Evolutionary conservation across 2,888 invertebrate genomes (phyloP), one percentile per base, ranked within the genome.

Genomic region (Himalopsyche tibetana): DNA sequence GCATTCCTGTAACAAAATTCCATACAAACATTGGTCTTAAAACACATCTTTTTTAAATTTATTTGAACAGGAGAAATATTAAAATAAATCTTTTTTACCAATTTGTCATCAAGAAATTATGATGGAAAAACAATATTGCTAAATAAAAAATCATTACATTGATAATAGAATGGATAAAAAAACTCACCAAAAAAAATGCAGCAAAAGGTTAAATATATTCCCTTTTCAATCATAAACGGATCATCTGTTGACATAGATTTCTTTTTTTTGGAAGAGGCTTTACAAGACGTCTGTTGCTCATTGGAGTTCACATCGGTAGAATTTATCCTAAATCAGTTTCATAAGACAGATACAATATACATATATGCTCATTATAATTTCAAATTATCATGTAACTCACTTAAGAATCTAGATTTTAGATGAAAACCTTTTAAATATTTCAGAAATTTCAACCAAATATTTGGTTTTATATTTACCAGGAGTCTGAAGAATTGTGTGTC

Each of bases 181-280:
- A 82, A 88, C 89, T 89, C 88, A 94, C 94, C 93, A 86, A 90
- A 89, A 69, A 93, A 91, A 87, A 93, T 93, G 88, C 94, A 92
- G 0, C 93, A 89, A 86, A 94, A 94, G 87, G 93, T 94, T 84
- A 94, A 91, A 89, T 94, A 95, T 88, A 95, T 94, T 12, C 94
- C 94, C 87, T 94, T 94, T 89, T 95, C 95, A 91, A 94, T 93
- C 55, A 94, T 92, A 87, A 94, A 93, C 0, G 93, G 90, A 42
- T 92, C 92, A 89, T 91, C 36, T 90, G 51, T 82, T 40, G 40
- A 42, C 17, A 74, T 81, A 63, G 17, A 38, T 28, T 79, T 69
- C 38, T 79, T 83, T 55, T 42, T 11, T 42, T 42, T 69, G 42
- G 51, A 55, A 79, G 5, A n/a, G 19, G 36, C n/a, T 28, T 42